Conservation (phyloP, 2,797 vertebrate species). For the Molossus molossus region DNA sequence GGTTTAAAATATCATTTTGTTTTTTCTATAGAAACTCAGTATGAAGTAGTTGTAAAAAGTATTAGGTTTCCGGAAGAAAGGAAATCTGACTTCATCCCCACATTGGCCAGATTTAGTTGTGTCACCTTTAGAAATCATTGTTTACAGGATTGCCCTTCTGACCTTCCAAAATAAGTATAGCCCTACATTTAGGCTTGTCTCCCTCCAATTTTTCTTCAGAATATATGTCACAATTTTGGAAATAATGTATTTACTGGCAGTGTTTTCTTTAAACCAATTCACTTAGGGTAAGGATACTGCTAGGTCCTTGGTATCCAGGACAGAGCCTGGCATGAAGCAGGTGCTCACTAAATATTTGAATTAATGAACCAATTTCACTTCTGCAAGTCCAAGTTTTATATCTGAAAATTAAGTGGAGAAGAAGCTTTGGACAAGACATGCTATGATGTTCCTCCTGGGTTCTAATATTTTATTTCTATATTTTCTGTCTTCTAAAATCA, state of each 20-base stretch:
- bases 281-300: neutral
- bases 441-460: neutral
- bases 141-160: neutral
- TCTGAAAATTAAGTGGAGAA: conserved; percentile 49
- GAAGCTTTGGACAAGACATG: neutral
- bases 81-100: neutral
- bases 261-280: neutral
- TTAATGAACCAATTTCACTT: neutral
- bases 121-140: neutral
- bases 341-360: neutral
- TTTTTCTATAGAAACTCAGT: conserved; percentile 33
- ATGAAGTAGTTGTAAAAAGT: neutral
- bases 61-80: neutral
- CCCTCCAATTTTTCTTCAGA: neutral
- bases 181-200: neutral
- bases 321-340: neutral
- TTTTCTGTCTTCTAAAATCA: conserved; percentile 47
- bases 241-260: neutral
- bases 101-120: neutral
- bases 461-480: conserved; percentile 18
- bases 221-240: neutral
- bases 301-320: neutral
- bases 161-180: neutral
- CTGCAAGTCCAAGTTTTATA: neutral
- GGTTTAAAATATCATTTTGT: conserved; percentile 38